Conservation (phyloP, 2,888 invertebrate species). For the Brachypalpus laphriformis region DNA sequence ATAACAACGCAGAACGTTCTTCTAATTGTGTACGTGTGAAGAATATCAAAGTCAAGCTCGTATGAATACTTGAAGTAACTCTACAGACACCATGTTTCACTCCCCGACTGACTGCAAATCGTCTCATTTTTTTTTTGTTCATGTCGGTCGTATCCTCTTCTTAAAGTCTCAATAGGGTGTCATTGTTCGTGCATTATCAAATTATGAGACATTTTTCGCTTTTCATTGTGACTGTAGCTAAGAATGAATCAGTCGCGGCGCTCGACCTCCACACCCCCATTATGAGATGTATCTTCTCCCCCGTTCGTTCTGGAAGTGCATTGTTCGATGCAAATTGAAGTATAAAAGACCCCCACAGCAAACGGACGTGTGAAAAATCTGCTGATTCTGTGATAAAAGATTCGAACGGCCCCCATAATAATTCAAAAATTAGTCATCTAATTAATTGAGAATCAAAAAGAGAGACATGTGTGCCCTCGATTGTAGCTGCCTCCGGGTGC, state of each 20-base stretch:
- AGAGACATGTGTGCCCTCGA: constrained; percentile 16
- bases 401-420: constrained; percentile 48
- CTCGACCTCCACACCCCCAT: constrained; percentile 39
- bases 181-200: constrained; percentile 71
- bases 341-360: constrained; percentile 54
- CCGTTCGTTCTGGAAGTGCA: constrained; percentile 48
- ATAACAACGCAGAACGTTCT: constrained; percentile 1
- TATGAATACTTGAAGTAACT: constrained; percentile 41
- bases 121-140: too few species aligned
- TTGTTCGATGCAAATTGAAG: constrained; percentile 67
- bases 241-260: constrained; percentile 15
- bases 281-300: background rate
- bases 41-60: constrained; percentile 26
- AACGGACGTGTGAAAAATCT: constrained; percentile 70
- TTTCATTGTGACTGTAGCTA: constrained; percentile 49
- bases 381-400: constrained; percentile 42
- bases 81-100: constrained; percentile 25
- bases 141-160: constrained; percentile 42
- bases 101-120: constrained; percentile 19
- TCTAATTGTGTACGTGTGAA: constrained; percentile 50
- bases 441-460: constrained; percentile 56
- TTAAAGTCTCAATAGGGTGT: constrained; percentile 70
- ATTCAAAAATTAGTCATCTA: constrained; percentile 58
- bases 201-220: constrained; percentile 68
- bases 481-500: constrained; percentile 15